Base-by-base conservation (phyloP, 2,113 vertebrate genomes). In the Boleophthalmus pectinirostris region DNA sequence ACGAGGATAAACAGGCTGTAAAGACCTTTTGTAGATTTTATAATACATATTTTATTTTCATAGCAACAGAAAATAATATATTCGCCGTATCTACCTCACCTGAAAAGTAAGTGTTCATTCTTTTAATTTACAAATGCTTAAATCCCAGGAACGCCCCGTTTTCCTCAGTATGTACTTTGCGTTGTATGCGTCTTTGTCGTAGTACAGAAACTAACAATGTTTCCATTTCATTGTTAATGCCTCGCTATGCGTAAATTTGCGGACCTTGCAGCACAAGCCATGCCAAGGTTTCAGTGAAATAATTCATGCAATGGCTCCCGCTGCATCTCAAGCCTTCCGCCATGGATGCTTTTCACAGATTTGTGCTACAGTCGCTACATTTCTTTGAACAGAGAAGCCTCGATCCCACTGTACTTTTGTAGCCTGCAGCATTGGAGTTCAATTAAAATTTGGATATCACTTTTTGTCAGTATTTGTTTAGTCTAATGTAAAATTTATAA, bases 31-130 rank as follows among this genome's bases (percentile, higher is more conserved):
- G 29, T 82, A 82, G 15, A 45, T 75, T 71, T 76, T 69, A 5
- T 65, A 73, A 60, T 35, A 73, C 38, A 81, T 73, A 16, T 70
- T 83, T 75, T 69, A 78, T 82, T 89, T 79, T 82, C n/a, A 16
- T 73, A 63, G 10, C 33, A 66, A 65, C 13, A 25, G 24, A 45
- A 57, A 2, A 11, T 54, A 5, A 45, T 29, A 75, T 24, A 51
- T 16, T 73, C 66, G 54, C 68, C 20, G 10, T 68, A 77, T 67
- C 78, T 82, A 78, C 82, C 74, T 90, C 78, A 60, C 58, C 25
- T 73, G 79, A 23, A 35, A 66, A 72, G 90, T 92, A 87, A 91
- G 85, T 84, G 24, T 65, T 18, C 20, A 24, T 51, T 8, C 20
- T 6, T 76, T 70, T 78, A 35, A 33, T 45, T 21, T 25, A 49